These are phyloP conservation scores for Acinonyx jubatus DNA, from an alignment of 2,113 vertebrate species.

Conservation along the genomic window DNA sequence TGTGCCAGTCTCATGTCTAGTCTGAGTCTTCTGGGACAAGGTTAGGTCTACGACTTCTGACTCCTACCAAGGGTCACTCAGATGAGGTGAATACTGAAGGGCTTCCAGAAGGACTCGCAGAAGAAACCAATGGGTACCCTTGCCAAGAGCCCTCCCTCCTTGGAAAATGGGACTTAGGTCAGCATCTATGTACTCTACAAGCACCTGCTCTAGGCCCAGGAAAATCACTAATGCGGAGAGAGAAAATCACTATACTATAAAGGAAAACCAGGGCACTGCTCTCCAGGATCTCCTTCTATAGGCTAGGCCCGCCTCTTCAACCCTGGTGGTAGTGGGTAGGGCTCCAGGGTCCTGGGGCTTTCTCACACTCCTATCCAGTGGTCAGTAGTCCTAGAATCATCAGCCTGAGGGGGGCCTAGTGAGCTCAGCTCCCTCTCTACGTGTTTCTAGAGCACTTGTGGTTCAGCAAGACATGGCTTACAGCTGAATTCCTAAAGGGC, in stretches of 20 bases:
- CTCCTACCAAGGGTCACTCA: background rate
- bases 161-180: background rate
- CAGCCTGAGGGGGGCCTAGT: background rate
- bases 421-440: background rate
- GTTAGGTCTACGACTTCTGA: background rate
- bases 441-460: background rate
- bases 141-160: background rate
- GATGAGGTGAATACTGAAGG: background rate
- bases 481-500: background rate
- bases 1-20: background rate
- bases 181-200: background rate
- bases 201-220: background rate
- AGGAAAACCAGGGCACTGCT: background rate
- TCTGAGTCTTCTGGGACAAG: slow-evolving; percentile 2
- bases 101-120: background rate
- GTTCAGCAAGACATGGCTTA: background rate
- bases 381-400: background rate
- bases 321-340: background rate
- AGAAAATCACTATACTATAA: background rate
- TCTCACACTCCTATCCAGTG: background rate
- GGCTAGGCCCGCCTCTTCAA: background rate
- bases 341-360: background rate
- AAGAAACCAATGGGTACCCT: slow-evolving; percentile 36
- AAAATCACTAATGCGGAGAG: background rate
- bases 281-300: background rate